phyloP scores from a whole-genome alignment of 2,797 vertebrate species.

The Pygocentrus nattereri region DNA sequence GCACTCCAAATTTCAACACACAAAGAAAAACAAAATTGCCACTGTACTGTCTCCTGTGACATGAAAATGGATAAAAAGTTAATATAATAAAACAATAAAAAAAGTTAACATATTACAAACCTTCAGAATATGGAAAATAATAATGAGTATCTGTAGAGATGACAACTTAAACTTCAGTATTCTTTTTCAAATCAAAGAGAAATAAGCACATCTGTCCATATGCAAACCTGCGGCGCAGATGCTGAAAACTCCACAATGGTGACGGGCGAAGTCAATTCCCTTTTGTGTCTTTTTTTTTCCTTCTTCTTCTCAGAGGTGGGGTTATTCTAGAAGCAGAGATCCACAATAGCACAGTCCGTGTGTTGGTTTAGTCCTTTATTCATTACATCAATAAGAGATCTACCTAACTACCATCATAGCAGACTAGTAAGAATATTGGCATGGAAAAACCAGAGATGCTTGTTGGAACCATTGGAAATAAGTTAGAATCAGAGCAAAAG shows the following conservation, averaged over 20 bases:
- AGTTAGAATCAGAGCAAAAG: slow-evolving; percentile 66
- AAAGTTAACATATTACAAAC: slow-evolving; percentile 83
- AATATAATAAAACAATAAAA: slow-evolving; percentile 76
- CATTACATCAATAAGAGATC: slow-evolving; percentile 80
- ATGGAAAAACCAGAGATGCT: slow-evolving; percentile 77
- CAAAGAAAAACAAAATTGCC: slow-evolving; percentile 71
- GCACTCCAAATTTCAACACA: slow-evolving; percentile 78
- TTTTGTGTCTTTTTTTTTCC: slow-evolving; percentile 52
- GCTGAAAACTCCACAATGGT: slow-evolving; percentile 31
- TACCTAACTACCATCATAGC: slow-evolving; percentile 78
- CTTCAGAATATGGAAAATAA: slow-evolving; percentile 76
- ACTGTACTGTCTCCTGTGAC: slow-evolving; percentile 69
- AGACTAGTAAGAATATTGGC: slow-evolving; percentile 74
- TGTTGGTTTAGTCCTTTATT: slow-evolving; percentile 78
- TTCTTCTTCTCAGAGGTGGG: slow-evolving; percentile 45
- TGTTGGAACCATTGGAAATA: slow-evolving; percentile 67
- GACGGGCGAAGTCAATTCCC: slow-evolving; percentile 38
- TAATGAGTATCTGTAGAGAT: slow-evolving; percentile 76
- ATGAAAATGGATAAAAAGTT: slow-evolving; percentile 80
- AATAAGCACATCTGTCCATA: slow-evolving; percentile 50
- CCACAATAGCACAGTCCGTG: slow-evolving; percentile 72
- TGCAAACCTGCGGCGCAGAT: slow-evolving; percentile 33
- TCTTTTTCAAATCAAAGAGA: slow-evolving; percentile 44
- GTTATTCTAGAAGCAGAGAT: slow-evolving; percentile 68
- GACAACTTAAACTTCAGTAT: slow-evolving; percentile 62